A percentile compares a stretch with the other conserved stretches of the same genome.
Conservation (phyloP, 2,888 invertebrate genomes). For the Cephalotes varians region DNA sequence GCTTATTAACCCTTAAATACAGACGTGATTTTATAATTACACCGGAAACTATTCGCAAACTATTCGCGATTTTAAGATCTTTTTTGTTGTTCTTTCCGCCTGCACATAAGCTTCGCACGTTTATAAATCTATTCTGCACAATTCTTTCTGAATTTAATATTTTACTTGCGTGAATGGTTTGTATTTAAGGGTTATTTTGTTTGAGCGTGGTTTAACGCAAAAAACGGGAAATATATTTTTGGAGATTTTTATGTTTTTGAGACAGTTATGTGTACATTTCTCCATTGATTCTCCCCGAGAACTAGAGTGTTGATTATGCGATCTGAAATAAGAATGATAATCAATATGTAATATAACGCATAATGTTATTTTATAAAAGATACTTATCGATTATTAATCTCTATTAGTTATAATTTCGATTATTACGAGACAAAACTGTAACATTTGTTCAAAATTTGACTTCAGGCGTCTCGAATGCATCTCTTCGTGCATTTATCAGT, state of each 20-base stretch:
- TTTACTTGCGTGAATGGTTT: not conserved
- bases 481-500: constrained; percentile 1
- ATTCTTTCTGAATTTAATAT: not conserved
- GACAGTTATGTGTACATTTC: constrained; percentile 52
- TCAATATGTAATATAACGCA: constrained; percentile 16
- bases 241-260: constrained; percentile 66
- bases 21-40: not conserved
- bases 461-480: constrained; percentile 1
- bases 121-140: not conserved
- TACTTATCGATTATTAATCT: constrained; percentile 18
- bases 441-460: not conserved
- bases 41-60: not conserved
- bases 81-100: not conserved
- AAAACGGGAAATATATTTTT: constrained; percentile 69
- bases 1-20: constrained; percentile 33
- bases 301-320: constrained; percentile 9
- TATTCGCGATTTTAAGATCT: not conserved
- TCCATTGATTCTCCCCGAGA: constrained; percentile 49
- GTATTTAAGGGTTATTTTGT: constrained; percentile 33
- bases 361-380: constrained; percentile 32
- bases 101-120: not conserved
- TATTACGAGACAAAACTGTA: constrained; percentile 18
- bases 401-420: constrained; percentile 31
- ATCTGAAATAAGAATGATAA: not conserved
- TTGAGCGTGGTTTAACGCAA: constrained; percentile 19